A percentile compares a stretch with the other conserved stretches of the same genome.
Evolutionary conservation across 2,113 vertebrate species (phyloP).

Genomic region (Chroicocephalus ridibundus): DNA sequence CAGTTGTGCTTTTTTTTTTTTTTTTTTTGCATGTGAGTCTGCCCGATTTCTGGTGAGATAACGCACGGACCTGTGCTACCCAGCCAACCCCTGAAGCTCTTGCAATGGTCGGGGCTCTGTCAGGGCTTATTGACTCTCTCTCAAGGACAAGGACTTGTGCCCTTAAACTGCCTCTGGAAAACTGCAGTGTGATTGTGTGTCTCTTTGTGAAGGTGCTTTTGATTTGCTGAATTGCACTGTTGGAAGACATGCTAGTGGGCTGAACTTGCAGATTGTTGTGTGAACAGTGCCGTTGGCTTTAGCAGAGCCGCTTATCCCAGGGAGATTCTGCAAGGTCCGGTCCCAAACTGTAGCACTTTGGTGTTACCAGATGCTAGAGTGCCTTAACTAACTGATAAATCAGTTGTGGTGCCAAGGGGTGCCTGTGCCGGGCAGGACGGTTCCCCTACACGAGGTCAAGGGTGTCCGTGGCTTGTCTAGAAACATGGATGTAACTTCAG

Average conservation of each 20-base stretch:
- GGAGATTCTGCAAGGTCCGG: background rate
- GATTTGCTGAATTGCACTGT: background rate
- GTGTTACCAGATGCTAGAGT: background rate
- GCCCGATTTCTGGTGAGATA: background rate
- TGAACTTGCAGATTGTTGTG: background rate
- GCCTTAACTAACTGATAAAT: background rate
- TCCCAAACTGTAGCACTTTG: background rate
- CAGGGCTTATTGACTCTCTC: background rate
- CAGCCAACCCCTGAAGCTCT: background rate
- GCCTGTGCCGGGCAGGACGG: background rate
- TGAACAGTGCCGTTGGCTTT: background rate
- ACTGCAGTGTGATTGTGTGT: background rate
- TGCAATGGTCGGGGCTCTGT: background rate
- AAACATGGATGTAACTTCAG: background rate
- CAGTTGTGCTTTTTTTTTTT: background rate
- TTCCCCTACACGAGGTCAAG: background rate
- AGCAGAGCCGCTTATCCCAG: background rate
- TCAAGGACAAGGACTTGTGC: background rate
- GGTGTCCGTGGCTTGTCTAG: background rate
- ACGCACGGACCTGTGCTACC: background rate
- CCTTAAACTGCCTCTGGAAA: background rate
- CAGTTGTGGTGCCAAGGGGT: background rate
- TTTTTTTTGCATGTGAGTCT: background rate
- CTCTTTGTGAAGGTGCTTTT: background rate
- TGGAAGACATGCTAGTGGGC: background rate